Base-by-base conservation (phyloP, 2,797 vertebrate species). In the Pseudocheirus occidentalis region DNA sequence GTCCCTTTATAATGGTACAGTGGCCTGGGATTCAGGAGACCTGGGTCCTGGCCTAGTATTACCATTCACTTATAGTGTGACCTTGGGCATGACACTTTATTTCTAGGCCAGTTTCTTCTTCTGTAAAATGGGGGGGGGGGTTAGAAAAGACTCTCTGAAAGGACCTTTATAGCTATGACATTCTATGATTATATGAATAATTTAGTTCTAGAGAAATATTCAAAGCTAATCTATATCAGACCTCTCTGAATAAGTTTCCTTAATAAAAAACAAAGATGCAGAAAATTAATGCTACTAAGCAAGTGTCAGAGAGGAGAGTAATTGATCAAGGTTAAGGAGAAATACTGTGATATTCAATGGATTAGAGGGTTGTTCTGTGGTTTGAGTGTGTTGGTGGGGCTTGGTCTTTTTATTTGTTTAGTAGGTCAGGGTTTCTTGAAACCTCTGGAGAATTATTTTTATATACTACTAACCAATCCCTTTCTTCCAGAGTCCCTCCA, bases 31-130 rank as follows among this genome's bases (percentile, higher is more conserved):
- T 87, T 87, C 24, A 50, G 21, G 40, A 87, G 73, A 87, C 0
- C 66, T 50, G 40, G 40, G 73, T 46, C 24, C 21, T 87, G 10
- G 73, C 46, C 73, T 50, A 46, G 40, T 87, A 11, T 66, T 34
- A 40, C 16, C 11, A 21, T 58, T 91, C 93, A 90, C 50, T 90
- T 50, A 92, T 50, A 34, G 4, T 9, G 13, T 94, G 96, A 96
- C 95, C 97, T 97, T 96, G 93, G 91, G n/a, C 92, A 93, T 93
- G 62, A 40, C 55, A 90, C 40, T n/a, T 91, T 18, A 58, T 91
- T 89, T 73, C 55, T 66, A 10, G 91, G n/a, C 31, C 0, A 89
- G 81, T 54, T 87, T 91, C 55, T 90, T 81, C 87, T 28, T 58
- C 34, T 28, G 16, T 59, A 92, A 93, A 93, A 50, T 27, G 54